A percentile compares a stretch with the other conserved stretches of the same genome.
These are phyloP conservation scores for Flexamia atlantica DNA, from an alignment of 2,888 invertebrate species.

Conservation along the genomic window DNA sequence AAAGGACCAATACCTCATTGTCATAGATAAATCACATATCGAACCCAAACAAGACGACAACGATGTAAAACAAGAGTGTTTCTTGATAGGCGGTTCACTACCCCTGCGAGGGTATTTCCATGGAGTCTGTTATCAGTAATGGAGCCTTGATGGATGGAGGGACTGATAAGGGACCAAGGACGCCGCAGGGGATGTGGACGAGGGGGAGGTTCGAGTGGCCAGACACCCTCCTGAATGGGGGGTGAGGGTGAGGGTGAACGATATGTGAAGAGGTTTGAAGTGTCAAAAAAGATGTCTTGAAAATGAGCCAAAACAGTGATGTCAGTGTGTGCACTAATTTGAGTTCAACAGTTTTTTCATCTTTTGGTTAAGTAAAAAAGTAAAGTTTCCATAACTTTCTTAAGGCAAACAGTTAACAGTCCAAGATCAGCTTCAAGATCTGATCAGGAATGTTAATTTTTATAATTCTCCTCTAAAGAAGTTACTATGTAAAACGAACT, in stretches of 20 bases:
- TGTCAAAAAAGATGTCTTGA: neutral
- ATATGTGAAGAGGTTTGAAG: neutral
- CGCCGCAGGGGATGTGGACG: neutral
- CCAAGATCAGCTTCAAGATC: too few relatives aligned
- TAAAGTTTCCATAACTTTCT: too few relatives aligned
- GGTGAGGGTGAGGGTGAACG: neutral
- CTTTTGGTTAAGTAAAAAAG: too few relatives aligned
- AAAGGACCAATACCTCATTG: neutral
- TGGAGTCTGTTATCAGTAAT: conserved; percentile 39
- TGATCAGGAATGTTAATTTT: too few relatives aligned
- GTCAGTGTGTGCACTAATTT: too few relatives aligned
- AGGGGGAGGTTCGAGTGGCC: conserved; percentile 5
- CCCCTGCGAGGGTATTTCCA: conserved; percentile 22
- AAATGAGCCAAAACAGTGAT: neutral
- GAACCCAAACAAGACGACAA: neutral
- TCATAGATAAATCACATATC: neutral
- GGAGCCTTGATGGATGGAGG: conserved; percentile 42
- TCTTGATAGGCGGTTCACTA: conserved; percentile 9
- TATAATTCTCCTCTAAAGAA: too few relatives aligned
- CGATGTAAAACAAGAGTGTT: conserved; percentile 28
- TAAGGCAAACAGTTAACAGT: too few relatives aligned
- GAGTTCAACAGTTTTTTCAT: too few relatives aligned
- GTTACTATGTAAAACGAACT: too few relatives aligned
- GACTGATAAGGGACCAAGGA: conserved; percentile 25
- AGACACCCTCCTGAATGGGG: neutral